phyloP scores from a whole-genome alignment of 2,888 invertebrate genomes.

The Erebia palarica region DNA sequence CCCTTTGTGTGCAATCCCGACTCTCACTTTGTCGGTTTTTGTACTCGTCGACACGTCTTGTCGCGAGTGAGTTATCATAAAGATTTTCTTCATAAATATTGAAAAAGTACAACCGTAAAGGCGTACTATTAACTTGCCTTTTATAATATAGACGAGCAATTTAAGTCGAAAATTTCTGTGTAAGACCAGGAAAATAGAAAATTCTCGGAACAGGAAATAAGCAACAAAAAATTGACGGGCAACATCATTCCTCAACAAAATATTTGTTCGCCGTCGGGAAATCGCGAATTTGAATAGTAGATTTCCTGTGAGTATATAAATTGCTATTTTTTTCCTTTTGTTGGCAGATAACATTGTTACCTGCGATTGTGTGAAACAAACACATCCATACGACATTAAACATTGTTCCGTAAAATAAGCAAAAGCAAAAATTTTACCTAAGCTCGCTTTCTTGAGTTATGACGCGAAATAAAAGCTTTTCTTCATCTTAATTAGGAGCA shows the following conservation, averaged over 20 bases:
- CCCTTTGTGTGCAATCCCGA: too few species aligned
- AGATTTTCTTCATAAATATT: neutral
- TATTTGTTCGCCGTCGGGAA: slow-evolving; percentile 39
- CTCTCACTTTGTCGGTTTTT: too few species aligned
- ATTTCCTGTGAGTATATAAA: slow-evolving; percentile 32
- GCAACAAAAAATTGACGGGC: slow-evolving; percentile 10
- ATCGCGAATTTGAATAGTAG: slow-evolving; percentile 42
- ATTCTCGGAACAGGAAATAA: neutral
- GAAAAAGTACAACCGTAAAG: neutral
- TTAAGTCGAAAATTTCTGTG: neutral
- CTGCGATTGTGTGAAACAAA: slow-evolving; percentile 10
- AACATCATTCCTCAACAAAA: slow-evolving; percentile 19
- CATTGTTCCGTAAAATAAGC: too few species aligned
- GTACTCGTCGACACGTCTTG: too few species aligned
- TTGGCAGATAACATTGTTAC: slow-evolving; percentile 20
- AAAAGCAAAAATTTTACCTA: too few species aligned
- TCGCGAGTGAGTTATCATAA: too few species aligned
- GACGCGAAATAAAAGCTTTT: too few species aligned
- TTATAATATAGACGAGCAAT: neutral
- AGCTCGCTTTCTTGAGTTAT: too few species aligned
- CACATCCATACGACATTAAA: neutral
- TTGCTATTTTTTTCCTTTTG: slow-evolving; percentile 30
- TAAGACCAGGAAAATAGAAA: neutral
- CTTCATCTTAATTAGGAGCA: too few species aligned
- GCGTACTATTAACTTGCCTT: neutral